Percentiles rank a stretch among this genome's conserved stretches.
These are phyloP conservation scores for Portevinia maculata DNA, from an alignment of 2,888 invertebrate species.

Conservation along the genomic window DNA sequence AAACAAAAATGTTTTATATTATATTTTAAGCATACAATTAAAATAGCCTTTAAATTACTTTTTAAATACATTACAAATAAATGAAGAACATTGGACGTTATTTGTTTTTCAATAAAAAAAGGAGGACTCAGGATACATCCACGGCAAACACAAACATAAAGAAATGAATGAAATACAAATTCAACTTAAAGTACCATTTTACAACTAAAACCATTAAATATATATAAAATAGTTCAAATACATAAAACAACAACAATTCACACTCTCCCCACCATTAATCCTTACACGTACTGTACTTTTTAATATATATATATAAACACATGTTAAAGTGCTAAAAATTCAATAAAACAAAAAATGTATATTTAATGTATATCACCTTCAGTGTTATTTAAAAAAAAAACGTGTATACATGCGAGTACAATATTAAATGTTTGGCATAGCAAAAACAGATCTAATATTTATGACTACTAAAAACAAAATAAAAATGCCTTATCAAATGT, in stretches of 20 bases:
- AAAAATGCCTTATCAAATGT: conserved; percentile 52
- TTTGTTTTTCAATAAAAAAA: conserved; percentile 55
- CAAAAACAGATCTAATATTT: conserved; percentile 35
- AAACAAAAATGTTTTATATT: conserved; percentile 55
- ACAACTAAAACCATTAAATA: conserved; percentile 24
- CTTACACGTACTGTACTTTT: conserved; percentile 46
- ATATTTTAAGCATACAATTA: conserved; percentile 51
- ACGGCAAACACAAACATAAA: conserved; percentile 31
- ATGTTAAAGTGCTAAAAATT: conserved; percentile 47
- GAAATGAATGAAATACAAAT: conserved; percentile 28
- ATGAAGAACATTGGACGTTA: conserved; percentile 28
- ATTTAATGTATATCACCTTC: conserved; percentile 36
- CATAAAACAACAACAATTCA: conserved; percentile 36
- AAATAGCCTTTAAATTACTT: conserved; percentile 59
- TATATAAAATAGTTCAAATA: conserved; percentile 50
- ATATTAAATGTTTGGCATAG: conserved; percentile 34
- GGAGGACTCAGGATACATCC: conserved; percentile 62
- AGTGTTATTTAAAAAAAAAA: conserved; percentile 37
- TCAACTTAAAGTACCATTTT: conserved; percentile 23
- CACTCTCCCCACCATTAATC: conserved; percentile 57
- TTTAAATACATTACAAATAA: conserved; percentile 43
- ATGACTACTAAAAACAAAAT: conserved; percentile 33
- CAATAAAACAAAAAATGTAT: conserved; percentile 26
- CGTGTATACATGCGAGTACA: conserved; percentile 11
- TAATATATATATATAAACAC: conserved; percentile 33